Evolutionary conservation across 2,797 vertebrate species (phyloP).

Genomic region (Enoplosus armatus): DNA sequence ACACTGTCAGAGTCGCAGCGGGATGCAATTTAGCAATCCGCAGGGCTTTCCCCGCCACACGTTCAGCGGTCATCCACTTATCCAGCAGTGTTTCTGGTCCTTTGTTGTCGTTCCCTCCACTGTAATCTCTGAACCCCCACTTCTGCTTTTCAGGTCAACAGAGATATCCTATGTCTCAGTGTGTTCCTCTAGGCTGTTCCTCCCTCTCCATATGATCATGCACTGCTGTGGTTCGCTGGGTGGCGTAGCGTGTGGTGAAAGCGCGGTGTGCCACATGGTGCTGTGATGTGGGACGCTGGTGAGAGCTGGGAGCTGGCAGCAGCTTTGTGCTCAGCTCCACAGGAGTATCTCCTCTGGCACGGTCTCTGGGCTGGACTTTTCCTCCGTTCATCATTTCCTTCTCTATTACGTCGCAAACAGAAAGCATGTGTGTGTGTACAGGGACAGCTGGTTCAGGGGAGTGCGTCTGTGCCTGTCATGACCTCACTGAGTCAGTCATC

Average conservation of each 20-base stretch:
- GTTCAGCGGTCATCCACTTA: slow-evolving; percentile 58
- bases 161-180: slow-evolving; percentile 50
- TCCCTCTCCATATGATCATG: slow-evolving; percentile 56
- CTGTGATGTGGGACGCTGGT: slow-evolving; percentile 80
- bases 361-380: slow-evolving; percentile 18
- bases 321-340: slow-evolving; percentile 43
- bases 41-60: slow-evolving; percentile 73
- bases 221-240: slow-evolving; percentile 65
- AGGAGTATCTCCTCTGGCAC: slow-evolving; percentile 49
- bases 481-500: slow-evolving; percentile 53
- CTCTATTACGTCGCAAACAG: slow-evolving; percentile 47
- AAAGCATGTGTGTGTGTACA: slow-evolving; percentile 50
- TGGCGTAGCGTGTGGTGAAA: slow-evolving; percentile 73
- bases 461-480: slow-evolving; percentile 49
- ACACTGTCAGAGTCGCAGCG: slow-evolving; percentile 64
- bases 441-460: slow-evolving; percentile 61
- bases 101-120: slow-evolving; percentile 48
- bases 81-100: slow-evolving; percentile 46
- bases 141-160: slow-evolving; percentile 53
- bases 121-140: slow-evolving; percentile 49
- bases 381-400: slow-evolving; percentile 55
- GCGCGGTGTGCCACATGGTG: slow-evolving; percentile 58
- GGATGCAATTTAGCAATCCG: slow-evolving; percentile 76
- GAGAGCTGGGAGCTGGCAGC: slow-evolving; percentile 58
- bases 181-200: slow-evolving; percentile 36